Evolutionary conservation across 2,797 vertebrate genomes (phyloP), one percentile per base, ranked within the genome.

Genomic region (Xyrichtys novacula): DNA sequence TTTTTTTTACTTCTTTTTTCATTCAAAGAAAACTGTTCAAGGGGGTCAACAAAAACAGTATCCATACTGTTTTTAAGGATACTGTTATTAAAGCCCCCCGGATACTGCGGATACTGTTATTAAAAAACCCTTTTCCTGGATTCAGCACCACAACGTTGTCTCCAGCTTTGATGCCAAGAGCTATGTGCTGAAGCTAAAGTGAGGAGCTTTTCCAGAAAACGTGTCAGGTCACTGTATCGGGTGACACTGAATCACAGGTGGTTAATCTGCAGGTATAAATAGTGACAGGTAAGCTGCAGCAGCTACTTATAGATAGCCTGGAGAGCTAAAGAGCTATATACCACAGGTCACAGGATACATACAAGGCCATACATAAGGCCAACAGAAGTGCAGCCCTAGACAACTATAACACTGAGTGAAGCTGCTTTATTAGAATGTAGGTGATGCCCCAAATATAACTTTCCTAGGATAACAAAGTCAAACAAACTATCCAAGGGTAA

Each of bases 241-340:
- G 87, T 86, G 84, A 76, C 75, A 77, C 74, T 82, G 80, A 80
- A 73, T 84, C 75, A 47, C 76, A 80, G 78, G 81, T 75, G 71
- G 88, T 85, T 94, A 93, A 94, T 93, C 92, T 86, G 83, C 32
- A 60, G 81, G 85, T 91, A 93, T 92, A 90, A 92, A 89, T 92
- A 93, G 92, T 64, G 75, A 77, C 87, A 86, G 77, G 85, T 92
- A 92, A 93, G 88, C 91, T 89, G 77, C 47, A 85, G 86, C 81
- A 83, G 84, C 88, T 89, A 88, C 89, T 93, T 91, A 92, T 85
- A 88, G 88, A 87, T 84, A 83, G 55, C 81, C 79, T 71, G 65
- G 67, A 81, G 82, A 81, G 88, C 88, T 89, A 82, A 85, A 88
- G 82, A 76, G 87, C 85, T 86, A 81, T 70, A 85, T 81, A 71